phyloP scores from a whole-genome alignment of 2,888 invertebrate species.

The Slavum lentiscoides region DNA sequence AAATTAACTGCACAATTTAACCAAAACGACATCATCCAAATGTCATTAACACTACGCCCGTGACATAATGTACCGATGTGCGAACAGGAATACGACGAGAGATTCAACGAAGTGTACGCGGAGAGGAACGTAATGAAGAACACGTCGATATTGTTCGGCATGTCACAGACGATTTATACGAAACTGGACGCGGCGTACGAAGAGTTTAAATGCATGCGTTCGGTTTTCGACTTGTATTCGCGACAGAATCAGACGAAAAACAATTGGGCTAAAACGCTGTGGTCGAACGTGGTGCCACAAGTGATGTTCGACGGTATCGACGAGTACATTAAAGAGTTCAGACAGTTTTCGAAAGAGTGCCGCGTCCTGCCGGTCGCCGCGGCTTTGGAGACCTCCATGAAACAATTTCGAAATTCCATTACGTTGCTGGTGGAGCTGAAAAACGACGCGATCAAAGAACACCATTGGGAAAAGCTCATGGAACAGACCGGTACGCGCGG shows the following conservation, averaged over 20 bases:
- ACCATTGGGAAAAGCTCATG: conserved; percentile 91
- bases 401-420: conserved; percentile 82
- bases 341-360: conserved; percentile 71
- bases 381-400: conserved; percentile 80
- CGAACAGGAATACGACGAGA: conserved; percentile 59
- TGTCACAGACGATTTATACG: conserved; percentile 81
- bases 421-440: conserved; percentile 89
- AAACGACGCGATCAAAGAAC: conserved; percentile 84
- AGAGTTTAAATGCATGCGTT: conserved; percentile 71
- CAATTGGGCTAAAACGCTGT: conserved; percentile 82
- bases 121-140: conserved; percentile 69
- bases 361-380: conserved; percentile 67
- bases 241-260: conserved; percentile 74
- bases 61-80: no score
- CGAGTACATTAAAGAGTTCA: conserved; percentile 76
- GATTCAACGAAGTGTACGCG: conserved; percentile 70
- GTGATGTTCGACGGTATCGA: conserved; percentile 84
- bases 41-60: no score
- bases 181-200: conserved; percentile 69
- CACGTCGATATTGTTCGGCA: conserved; percentile 85
- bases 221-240: conserved; percentile 76
- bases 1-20: no score
- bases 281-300: conserved; percentile 85
- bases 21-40: no score
- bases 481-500: conserved; percentile 68